phyloP scores from a whole-genome alignment of 2,797 vertebrate species.

The Rhinatrema bivittatum region DNA sequence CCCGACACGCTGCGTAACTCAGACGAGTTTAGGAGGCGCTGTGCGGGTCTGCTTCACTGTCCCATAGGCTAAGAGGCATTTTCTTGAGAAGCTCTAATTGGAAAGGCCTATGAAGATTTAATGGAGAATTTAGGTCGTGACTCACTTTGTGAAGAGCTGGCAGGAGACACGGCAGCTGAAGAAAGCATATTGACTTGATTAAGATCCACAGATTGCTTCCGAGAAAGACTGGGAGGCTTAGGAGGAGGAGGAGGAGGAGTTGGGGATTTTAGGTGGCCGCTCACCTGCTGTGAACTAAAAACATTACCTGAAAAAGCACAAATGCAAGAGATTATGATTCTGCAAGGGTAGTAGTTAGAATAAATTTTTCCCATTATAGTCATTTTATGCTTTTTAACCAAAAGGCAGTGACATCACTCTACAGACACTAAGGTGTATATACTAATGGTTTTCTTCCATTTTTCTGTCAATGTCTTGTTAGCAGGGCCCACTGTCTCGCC shows the following conservation, averaged over 20 bases:
- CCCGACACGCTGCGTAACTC: slow-evolving; percentile 46
- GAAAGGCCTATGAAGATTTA: slow-evolving; percentile 53
- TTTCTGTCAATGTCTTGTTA: too few species aligned
- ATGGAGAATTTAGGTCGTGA: slow-evolving; percentile 57
- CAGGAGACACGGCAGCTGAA: slow-evolving; percentile 83
- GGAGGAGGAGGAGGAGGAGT: slow-evolving; percentile 85
- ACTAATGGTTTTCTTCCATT: too few species aligned
- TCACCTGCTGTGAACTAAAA: slow-evolving; percentile 84
- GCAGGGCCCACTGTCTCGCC: too few species aligned
- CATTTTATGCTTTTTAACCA: background rate
- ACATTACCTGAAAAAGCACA: slow-evolving; percentile 70
- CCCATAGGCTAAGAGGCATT: slow-evolving; percentile 41
- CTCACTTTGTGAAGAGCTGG: slow-evolving; percentile 93
- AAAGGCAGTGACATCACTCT: background rate
- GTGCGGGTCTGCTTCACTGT: slow-evolving; percentile 44
- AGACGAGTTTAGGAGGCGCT: slow-evolving; percentile 42
- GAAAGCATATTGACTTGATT: slow-evolving; percentile 86
- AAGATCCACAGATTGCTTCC: slow-evolving; percentile 91
- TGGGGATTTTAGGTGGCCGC: slow-evolving; percentile 89
- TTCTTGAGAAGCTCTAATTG: slow-evolving; percentile 44
- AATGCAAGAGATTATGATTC: slow-evolving; percentile 16
- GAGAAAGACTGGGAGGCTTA: slow-evolving; percentile 81
- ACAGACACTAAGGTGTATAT: too few species aligned
- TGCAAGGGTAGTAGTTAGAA: background rate
- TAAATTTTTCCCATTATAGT: background rate